A percentile compares a stretch with the other conserved stretches of the same genome.
phyloP scores from a whole-genome alignment of 2,797 vertebrate genomes.

The Cirrhinus molitorella region DNA sequence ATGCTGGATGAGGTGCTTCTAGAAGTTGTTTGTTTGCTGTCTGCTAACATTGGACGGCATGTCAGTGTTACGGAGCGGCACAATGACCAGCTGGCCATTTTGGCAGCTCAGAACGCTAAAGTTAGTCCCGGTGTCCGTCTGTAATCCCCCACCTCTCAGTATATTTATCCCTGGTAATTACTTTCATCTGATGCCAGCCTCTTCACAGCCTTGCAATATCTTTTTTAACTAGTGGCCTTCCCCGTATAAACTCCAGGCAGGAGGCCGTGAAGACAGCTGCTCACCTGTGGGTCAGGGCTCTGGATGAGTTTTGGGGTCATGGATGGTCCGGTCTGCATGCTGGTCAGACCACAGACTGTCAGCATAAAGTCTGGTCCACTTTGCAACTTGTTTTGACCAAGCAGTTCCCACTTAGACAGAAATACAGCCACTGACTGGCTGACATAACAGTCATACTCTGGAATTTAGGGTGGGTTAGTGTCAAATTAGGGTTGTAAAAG shows the following conservation, averaged over 20 bases:
- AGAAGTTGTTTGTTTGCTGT: neutral
- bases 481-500: too few relatives aligned
- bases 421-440: constrained; percentile 42
- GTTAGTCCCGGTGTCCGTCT: constrained; percentile 65
- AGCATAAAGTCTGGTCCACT: neutral
- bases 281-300: constrained; percentile 13
- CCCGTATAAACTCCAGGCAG: neutral
- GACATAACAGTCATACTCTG: neutral
- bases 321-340: neutral
- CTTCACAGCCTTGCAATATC: constrained; percentile 52
- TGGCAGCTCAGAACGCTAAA: constrained; percentile 63
- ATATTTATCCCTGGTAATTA: constrained; percentile 76
- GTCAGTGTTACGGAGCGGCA: constrained; percentile 35
- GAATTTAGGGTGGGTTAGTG: neutral
- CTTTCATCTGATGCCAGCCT: constrained; percentile 69
- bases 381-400: neutral
- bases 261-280: neutral
- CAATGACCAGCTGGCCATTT: constrained; percentile 60
- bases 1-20: neutral
- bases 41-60: neutral
- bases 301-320: neutral
- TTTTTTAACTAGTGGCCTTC: neutral
- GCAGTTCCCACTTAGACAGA: neutral
- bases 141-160: constrained; percentile 65
- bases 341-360: neutral